Evolutionary conservation across 2,113 vertebrate genomes (phyloP).

Genomic region (Gobius niger): DNA sequence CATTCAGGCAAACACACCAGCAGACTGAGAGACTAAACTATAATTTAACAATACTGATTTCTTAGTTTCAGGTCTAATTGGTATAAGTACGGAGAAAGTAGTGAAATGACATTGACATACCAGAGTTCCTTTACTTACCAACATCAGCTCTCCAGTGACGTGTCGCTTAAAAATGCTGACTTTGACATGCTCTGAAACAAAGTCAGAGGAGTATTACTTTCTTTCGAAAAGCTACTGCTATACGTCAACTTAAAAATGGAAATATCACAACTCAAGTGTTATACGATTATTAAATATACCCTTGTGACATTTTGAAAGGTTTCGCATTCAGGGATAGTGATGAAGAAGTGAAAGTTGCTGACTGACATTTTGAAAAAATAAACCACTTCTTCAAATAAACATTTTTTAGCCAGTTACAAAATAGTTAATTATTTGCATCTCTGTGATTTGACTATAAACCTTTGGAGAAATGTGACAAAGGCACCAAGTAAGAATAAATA

Average conservation of each 20-base stretch:
- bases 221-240: slow-evolving; percentile 20
- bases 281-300: slow-evolving; percentile 13
- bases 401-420: background rate
- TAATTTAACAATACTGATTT: slow-evolving; percentile 22
- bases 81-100: slow-evolving; percentile 30
- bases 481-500: background rate
- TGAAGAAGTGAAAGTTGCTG: slow-evolving; percentile 75
- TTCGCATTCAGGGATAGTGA: slow-evolving; percentile 55
- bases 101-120: slow-evolving; percentile 49
- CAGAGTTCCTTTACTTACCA: slow-evolving; percentile 37
- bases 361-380: slow-evolving; percentile 21
- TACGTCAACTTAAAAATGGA: slow-evolving; percentile 4
- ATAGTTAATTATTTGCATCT: background rate
- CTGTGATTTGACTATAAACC: slow-evolving; percentile 21
- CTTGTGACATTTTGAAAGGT: background rate
- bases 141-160: slow-evolving; percentile 27
- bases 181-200: slow-evolving; percentile 40
- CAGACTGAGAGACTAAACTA: slow-evolving; percentile 31
- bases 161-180: slow-evolving; percentile 51
- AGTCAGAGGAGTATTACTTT: slow-evolving; percentile 59
- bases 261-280: background rate
- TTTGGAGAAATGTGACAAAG: background rate
- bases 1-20: slow-evolving; percentile 25
- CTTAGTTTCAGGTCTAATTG: slow-evolving; percentile 30
- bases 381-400: background rate